phyloP scores from a whole-genome alignment of 2,113 vertebrate species.

The Ctenodactylus gundi region DNA sequence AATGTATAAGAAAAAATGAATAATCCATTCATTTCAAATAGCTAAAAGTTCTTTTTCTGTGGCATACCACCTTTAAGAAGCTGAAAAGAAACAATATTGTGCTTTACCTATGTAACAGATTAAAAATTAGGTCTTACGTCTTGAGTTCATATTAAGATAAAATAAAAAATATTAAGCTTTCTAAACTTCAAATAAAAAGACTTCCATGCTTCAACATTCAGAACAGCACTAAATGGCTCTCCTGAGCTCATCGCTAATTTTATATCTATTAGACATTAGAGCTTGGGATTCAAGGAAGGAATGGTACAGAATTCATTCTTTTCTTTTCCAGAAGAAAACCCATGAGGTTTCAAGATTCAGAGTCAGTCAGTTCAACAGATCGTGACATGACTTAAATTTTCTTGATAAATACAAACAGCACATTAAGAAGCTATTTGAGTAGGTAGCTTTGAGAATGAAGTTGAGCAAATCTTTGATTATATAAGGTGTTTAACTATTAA shows the following conservation, averaged over 20 bases:
- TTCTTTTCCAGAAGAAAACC: slow-evolving; percentile 12
- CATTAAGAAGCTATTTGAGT: slow-evolving; percentile 40
- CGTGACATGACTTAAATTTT: slow-evolving; percentile 51
- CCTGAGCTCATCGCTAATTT: slow-evolving; percentile 54
- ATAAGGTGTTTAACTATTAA: slow-evolving; percentile 14
- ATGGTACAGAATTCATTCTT: slow-evolving; percentile 22
- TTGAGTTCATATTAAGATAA: slow-evolving; percentile 29
- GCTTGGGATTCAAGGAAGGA: slow-evolving; percentile 33
- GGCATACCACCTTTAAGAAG: neutral
- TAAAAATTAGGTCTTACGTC: slow-evolving; percentile 13
- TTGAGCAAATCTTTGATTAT: slow-evolving; percentile 38
- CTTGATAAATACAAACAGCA: slow-evolving; percentile 51
- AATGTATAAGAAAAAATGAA: neutral
- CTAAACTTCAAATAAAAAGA: slow-evolving; percentile 48
- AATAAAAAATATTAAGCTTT: slow-evolving; percentile 24
- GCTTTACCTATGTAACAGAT: neutral
- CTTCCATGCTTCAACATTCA: neutral
- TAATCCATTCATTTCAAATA: neutral
- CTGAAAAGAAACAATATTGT: neutral
- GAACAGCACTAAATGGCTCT: slow-evolving; percentile 40
- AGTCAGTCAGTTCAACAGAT: slow-evolving; percentile 50
- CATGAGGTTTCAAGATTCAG: slow-evolving; percentile 40
- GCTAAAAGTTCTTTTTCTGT: neutral
- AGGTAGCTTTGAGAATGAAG: neutral
- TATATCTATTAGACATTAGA: slow-evolving; percentile 60